Conservation (phyloP, 2,888 invertebrate species). For the Drosophila meridiana region DNA sequence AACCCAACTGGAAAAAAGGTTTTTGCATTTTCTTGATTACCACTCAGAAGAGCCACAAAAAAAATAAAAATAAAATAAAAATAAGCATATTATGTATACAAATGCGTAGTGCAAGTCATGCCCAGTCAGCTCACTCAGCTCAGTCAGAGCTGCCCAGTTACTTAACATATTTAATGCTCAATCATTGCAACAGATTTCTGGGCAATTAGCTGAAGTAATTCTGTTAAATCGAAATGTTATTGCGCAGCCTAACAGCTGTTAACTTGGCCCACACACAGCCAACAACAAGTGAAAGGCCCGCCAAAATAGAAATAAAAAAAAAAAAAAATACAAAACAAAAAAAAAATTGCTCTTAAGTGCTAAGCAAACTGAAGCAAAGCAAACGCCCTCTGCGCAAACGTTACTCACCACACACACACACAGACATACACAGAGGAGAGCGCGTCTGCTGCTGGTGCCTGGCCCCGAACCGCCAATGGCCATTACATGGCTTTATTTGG, state of each 20-base stretch:
- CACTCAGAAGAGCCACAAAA: constrained; percentile 17
- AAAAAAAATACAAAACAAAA: background rate
- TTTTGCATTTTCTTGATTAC: constrained; percentile 51
- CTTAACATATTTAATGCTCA: constrained; percentile 51
- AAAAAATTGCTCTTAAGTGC: constrained; percentile 40
- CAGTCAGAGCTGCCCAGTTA: constrained; percentile 29
- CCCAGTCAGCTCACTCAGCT: constrained; percentile 13
- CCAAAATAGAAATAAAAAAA: constrained; percentile 13
- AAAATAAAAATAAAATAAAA: background rate
- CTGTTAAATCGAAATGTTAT: constrained; percentile 30
- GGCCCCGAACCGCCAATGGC: constrained; percentile 59
- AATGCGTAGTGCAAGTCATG: constrained; percentile 40
- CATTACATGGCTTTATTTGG: constrained; percentile 70
- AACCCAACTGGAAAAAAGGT: constrained; percentile 34
- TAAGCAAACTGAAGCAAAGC: constrained; percentile 36
- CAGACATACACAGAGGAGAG: constrained; percentile 20
- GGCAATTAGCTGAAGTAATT: constrained; percentile 59
- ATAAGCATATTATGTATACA: constrained; percentile 1
- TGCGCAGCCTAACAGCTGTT: constrained; percentile 33
- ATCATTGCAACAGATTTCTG: constrained; percentile 65
- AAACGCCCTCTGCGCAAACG: constrained; percentile 64
- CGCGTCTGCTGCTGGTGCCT: constrained; percentile 31
- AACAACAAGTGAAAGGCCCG: constrained; percentile 61
- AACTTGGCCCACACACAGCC: constrained; percentile 17
- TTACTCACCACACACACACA: constrained; percentile 52